A percentile compares a stretch with the other conserved stretches of the same genome.
Evolutionary conservation across 2,113 vertebrate species (phyloP).

Genomic region (Mustela nigripes): DNA sequence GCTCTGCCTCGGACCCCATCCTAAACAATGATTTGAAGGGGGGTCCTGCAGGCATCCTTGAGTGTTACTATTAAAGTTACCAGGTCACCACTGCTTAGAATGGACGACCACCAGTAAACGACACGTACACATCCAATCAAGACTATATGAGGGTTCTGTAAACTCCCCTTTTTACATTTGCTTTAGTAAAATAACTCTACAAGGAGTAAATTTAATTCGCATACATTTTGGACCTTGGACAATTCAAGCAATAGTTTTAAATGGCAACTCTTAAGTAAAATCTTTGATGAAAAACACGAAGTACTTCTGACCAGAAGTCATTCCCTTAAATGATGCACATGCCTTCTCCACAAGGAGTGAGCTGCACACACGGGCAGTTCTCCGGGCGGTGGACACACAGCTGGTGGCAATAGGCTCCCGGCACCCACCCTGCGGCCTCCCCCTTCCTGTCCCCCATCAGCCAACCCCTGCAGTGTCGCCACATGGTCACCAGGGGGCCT

Average conservation of each 20-base stretch:
- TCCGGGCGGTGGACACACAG: fast-evolving
- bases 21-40: not conserved
- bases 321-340: too few species aligned
- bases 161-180: not conserved
- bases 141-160: not conserved
- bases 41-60: not conserved
- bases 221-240: not conserved
- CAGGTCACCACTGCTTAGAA: not conserved
- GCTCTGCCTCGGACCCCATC: not conserved
- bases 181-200: not conserved
- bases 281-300: not conserved
- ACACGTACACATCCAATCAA: not conserved
- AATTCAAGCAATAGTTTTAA: not conserved
- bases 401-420: not conserved
- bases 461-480: not conserved
- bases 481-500: not conserved
- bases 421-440: too few species aligned
- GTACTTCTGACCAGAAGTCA: not conserved
- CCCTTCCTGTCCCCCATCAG: not conserved
- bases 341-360: not conserved
- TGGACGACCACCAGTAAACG: not conserved
- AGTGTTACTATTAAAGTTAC: not conserved
- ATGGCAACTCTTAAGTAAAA: not conserved
- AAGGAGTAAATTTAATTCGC: not conserved
- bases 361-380: not conserved